These are phyloP conservation scores for Neoitamus cyanurus DNA, from an alignment of 2,888 invertebrate species.

Conservation along the genomic window DNA sequence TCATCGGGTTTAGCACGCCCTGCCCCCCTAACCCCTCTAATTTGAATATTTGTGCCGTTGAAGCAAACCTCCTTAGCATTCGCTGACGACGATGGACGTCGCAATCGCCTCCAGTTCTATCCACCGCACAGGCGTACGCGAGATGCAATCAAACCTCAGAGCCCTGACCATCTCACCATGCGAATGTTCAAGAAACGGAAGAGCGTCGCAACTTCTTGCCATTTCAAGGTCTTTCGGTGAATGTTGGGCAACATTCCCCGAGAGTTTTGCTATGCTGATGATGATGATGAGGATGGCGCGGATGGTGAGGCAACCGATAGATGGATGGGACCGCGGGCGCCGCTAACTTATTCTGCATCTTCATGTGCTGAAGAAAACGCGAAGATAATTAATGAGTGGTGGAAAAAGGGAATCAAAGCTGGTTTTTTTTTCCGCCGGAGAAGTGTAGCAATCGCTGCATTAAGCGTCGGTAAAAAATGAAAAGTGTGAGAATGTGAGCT, in stretches of 20 bases:
- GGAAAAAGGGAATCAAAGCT: slow-evolving; percentile 20
- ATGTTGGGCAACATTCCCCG: slow-evolving; percentile 26
- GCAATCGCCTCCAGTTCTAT: neutral
- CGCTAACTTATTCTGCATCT: neutral
- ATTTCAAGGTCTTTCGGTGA: slow-evolving; percentile 36
- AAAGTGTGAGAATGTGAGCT: neutral
- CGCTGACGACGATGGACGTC: neutral
- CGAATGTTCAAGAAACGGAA: slow-evolving; percentile 26
- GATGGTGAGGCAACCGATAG: slow-evolving; percentile 14
- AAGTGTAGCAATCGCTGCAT: slow-evolving; percentile 9
- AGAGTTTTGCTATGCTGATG: neutral
- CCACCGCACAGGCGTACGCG: neutral
- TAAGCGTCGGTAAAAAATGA: neutral
- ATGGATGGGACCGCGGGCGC: neutral
- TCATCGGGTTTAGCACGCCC: neutral
- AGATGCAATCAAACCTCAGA: neutral
- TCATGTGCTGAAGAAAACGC: slow-evolving; percentile 14
- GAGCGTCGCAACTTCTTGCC: slow-evolving; percentile 13
- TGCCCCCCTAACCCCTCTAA: neutral
- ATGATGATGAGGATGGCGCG: neutral
- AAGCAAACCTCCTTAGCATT: neutral
- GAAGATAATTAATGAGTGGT: slow-evolving; percentile 30
- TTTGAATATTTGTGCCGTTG: neutral
- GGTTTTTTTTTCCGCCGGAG: neutral
- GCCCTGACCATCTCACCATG: slow-evolving; percentile 7